Conservation (phyloP, 2,888 invertebrate genomes). For the Acrobasis consociella region DNA sequence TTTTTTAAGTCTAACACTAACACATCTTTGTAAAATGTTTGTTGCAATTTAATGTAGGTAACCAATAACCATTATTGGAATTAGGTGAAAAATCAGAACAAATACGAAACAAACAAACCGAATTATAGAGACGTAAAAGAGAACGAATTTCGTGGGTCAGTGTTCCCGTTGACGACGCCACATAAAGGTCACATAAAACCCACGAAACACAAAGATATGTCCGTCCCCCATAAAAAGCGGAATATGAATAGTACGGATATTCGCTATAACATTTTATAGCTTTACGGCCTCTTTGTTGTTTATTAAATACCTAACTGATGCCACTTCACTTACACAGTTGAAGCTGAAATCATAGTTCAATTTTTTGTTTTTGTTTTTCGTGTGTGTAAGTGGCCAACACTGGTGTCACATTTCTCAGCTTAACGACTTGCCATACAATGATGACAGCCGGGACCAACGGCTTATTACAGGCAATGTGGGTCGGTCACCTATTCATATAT, state of each 20-base stretch:
- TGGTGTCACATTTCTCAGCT: no score
- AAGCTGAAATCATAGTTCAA: no score
- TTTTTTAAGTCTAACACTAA: no score
- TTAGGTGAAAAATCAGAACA: slow-evolving; percentile 26
- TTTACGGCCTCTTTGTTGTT: slow-evolving; percentile 60
- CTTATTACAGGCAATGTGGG: no score
- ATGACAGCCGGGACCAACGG: no score
- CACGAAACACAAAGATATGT: slow-evolving; percentile 67
- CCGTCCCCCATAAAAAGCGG: slow-evolving; percentile 67
- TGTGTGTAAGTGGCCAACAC: no score
- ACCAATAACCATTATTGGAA: neutral
- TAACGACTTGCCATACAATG: no score
- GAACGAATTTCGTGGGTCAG: slow-evolving; percentile 55
- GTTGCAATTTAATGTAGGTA: no score
- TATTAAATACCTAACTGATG: slow-evolving; percentile 50
- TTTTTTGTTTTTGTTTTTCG: no score
- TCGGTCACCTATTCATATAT: no score
- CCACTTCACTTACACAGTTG: neutral
- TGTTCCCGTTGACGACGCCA: slow-evolving; percentile 48
- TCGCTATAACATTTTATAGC: slow-evolving; percentile 66
- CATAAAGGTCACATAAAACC: slow-evolving; percentile 71
- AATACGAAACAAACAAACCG: slow-evolving; percentile 44
- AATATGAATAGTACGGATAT: slow-evolving; percentile 71
- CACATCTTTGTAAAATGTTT: no score
- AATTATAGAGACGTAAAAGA: slow-evolving; percentile 56